These are phyloP conservation scores for Eleginops maclovinus DNA, from an alignment of 2,113 vertebrate genomes.

Conservation along the genomic window DNA sequence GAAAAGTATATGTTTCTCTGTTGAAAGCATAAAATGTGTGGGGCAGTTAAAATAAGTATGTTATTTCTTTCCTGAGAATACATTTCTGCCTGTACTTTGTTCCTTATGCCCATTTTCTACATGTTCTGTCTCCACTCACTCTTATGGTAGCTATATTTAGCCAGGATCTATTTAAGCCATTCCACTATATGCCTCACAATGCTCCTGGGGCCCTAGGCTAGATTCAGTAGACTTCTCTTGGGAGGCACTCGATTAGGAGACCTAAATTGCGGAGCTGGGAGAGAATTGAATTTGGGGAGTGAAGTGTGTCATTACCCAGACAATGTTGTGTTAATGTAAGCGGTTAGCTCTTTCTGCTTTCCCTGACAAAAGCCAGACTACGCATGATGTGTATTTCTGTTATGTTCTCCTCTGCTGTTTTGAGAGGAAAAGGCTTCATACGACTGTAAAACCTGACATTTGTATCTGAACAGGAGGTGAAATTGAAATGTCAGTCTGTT, in stretches of 20 bases:
- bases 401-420: neutral
- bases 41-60: slow-evolving; percentile 33
- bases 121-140: slow-evolving; percentile 66
- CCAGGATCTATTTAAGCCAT: slow-evolving; percentile 79
- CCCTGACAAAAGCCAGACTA: slow-evolving; percentile 18
- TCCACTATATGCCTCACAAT: slow-evolving; percentile 78
- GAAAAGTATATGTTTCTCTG: neutral
- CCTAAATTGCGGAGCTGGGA: slow-evolving; percentile 79
- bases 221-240: slow-evolving; percentile 76
- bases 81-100: slow-evolving; percentile 33
- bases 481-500: slow-evolving; percentile 33
- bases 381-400: slow-evolving; percentile 6
- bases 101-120: slow-evolving; percentile 43
- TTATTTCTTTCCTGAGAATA: slow-evolving; percentile 35
- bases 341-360: slow-evolving; percentile 24
- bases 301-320: slow-evolving; percentile 78
- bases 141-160: slow-evolving; percentile 81
- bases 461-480: neutral
- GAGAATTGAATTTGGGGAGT: slow-evolving; percentile 74
- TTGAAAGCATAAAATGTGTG: slow-evolving; percentile 2
- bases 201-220: slow-evolving; percentile 77
- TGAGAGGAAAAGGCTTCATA: slow-evolving; percentile 16
- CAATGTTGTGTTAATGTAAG: slow-evolving; percentile 35
- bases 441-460: slow-evolving; percentile 10
- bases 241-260: slow-evolving; percentile 81